Evolutionary conservation across 2,888 invertebrate genomes (phyloP).

Genomic region (Mycalesis mineus): DNA sequence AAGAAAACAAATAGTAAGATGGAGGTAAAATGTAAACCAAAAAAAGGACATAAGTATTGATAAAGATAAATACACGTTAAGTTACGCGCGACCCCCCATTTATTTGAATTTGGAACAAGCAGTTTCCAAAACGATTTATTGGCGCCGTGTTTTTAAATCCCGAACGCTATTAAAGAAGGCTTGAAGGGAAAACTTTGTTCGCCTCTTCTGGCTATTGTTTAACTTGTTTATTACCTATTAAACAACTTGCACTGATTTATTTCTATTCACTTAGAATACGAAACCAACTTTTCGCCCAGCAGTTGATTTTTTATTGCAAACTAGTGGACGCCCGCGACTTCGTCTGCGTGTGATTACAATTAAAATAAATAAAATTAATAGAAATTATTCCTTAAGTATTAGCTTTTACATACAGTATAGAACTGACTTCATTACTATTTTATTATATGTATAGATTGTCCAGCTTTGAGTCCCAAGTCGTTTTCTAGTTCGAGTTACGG

Average conservation of each 20-base stretch:
- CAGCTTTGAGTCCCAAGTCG: too few relatives aligned
- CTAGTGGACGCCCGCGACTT: too few relatives aligned
- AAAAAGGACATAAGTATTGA: conserved; percentile 18
- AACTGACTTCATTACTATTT: too few relatives aligned
- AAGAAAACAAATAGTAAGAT: neutral
- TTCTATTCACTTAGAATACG: neutral
- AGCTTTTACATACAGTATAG: too few relatives aligned
- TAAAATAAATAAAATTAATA: too few relatives aligned
- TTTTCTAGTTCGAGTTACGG: too few relatives aligned
- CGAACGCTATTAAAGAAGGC: conserved; percentile 16
- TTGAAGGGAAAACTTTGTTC: conserved; percentile 16
- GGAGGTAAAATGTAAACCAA: neutral
- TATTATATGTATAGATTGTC: too few relatives aligned
- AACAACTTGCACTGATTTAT: neutral
- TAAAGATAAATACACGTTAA: conserved; percentile 34
- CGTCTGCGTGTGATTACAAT: too few relatives aligned
- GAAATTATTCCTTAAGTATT: too few relatives aligned
- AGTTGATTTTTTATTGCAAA: too few relatives aligned
- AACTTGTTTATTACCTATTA: conserved; percentile 8
- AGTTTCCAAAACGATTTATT: conserved; percentile 30
- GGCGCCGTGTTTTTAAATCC: conserved; percentile 20
- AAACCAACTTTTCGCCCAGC: too few relatives aligned
- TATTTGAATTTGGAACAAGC: conserved; percentile 34
- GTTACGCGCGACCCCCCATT: conserved; percentile 32
- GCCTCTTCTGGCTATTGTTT: neutral